A percentile compares a stretch with the other conserved stretches of the same genome.
phyloP scores from a whole-genome alignment of 2,113 vertebrate genomes.

The Mobula hypostoma region DNA sequence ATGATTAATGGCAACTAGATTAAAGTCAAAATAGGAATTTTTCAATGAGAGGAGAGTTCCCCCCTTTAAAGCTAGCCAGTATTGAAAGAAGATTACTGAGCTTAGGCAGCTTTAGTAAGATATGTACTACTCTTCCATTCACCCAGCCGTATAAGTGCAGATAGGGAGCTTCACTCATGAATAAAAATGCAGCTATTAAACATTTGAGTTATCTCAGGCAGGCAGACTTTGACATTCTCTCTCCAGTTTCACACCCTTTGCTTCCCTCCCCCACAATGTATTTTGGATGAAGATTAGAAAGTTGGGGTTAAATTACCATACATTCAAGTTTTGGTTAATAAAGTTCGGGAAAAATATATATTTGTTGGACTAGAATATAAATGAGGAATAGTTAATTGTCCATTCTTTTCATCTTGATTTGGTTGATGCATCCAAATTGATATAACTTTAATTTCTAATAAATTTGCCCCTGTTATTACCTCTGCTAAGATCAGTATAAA shows the following conservation, averaged over 20 bases:
- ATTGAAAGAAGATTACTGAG: not conserved
- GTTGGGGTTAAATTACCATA: not conserved
- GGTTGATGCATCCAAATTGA: not conserved
- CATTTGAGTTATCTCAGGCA: slow-evolving; percentile 1
- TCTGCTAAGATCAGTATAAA: not conserved
- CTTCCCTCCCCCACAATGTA: not conserved
- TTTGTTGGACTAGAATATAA: not conserved
- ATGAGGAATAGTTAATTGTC: not conserved
- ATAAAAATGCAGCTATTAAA: slow-evolving; percentile 30
- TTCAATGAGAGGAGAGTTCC: not conserved
- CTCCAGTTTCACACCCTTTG: not conserved
- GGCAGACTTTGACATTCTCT: not conserved
- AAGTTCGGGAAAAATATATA: not conserved
- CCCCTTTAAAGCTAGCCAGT: not conserved
- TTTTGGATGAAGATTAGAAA: not conserved
- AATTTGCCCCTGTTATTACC: not conserved
- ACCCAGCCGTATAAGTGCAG: not conserved
- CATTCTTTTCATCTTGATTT: not conserved
- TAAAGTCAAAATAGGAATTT: not conserved
- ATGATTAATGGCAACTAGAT: not conserved
- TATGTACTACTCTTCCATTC: not conserved
- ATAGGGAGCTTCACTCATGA: slow-evolving; percentile 21
- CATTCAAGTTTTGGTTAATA: not conserved
- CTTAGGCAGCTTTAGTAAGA: not conserved
- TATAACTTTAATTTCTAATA: not conserved